A percentile compares a stretch with the other conserved stretches of the same genome.
phyloP scores from a whole-genome alignment of 2,113 vertebrate species.

The Poeciliopsis prolifica region DNA sequence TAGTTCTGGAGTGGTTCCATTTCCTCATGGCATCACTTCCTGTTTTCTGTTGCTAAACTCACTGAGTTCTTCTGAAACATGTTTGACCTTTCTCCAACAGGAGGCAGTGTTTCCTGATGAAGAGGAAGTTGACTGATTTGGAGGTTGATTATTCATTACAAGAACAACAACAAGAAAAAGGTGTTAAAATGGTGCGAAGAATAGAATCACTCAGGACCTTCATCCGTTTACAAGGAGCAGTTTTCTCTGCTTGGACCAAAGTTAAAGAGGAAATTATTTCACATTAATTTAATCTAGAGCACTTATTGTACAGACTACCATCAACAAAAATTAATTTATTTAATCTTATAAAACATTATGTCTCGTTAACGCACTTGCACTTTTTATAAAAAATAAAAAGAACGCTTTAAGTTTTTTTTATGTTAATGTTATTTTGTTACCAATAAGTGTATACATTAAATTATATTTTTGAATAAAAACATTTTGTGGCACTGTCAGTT shows the following conservation, averaged over 20 bases:
- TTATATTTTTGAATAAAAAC: too few relatives aligned
- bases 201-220: background rate
- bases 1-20: too few relatives aligned
- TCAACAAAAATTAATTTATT: background rate
- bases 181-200: too few relatives aligned
- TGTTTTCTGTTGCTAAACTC: too few relatives aligned
- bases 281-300: background rate
- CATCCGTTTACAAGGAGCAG: background rate
- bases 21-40: too few relatives aligned
- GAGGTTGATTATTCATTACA: background rate
- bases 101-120: constrained; percentile 45
- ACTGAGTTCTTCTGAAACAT: too few relatives aligned
- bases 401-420: background rate
- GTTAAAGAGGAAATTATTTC: background rate
- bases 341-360: background rate
- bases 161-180: background rate
- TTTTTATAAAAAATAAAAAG: background rate
- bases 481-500: background rate
- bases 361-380: constrained; percentile 15
- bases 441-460: too few relatives aligned
- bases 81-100: constrained; percentile 38
- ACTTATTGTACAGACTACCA: background rate
- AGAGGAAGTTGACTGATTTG: constrained; percentile 18
- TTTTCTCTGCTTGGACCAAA: background rate
- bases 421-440: background rate